Conservation (phyloP, 2,888 invertebrate genomes). For the Parasteatoda lunata region DNA sequence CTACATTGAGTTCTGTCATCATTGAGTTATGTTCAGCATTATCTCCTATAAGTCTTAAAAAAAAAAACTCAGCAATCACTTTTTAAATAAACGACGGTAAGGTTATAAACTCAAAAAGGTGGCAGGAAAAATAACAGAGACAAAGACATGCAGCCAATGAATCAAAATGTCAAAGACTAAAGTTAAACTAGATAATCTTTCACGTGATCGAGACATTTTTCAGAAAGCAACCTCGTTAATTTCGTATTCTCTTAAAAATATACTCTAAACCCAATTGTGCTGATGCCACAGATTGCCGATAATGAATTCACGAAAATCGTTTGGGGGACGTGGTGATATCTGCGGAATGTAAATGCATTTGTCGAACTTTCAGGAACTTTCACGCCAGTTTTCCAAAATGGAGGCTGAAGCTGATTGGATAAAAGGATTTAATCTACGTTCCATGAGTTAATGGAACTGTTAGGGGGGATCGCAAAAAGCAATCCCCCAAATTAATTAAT, state of each 20-base stretch:
- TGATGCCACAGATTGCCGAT: not conserved
- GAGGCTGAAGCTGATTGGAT: constrained; percentile 6
- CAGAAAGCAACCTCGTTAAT: not conserved
- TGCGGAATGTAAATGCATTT: not conserved
- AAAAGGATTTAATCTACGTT: not conserved
- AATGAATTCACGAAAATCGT: not conserved
- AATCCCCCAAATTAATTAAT: constrained; percentile 25
- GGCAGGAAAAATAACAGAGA: no score
- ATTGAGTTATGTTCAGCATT: no score
- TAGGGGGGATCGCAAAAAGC: not conserved
- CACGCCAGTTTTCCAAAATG: not conserved
- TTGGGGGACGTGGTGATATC: not conserved
- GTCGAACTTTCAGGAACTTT: not conserved
- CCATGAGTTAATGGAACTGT: not conserved
- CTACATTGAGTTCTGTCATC: no score
- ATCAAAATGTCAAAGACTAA: no score
- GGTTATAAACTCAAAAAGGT: no score
- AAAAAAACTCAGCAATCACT: no score
- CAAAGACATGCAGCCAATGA: no score
- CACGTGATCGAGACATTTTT: not conserved
- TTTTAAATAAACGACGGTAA: no score
- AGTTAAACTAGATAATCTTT: not conserved
- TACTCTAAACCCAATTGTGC: not conserved
- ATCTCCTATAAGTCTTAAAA: no score
- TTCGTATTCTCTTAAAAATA: not conserved